phyloP scores from a whole-genome alignment of 2,113 vertebrate genomes.

The Dasypus novemcinctus region DNA sequence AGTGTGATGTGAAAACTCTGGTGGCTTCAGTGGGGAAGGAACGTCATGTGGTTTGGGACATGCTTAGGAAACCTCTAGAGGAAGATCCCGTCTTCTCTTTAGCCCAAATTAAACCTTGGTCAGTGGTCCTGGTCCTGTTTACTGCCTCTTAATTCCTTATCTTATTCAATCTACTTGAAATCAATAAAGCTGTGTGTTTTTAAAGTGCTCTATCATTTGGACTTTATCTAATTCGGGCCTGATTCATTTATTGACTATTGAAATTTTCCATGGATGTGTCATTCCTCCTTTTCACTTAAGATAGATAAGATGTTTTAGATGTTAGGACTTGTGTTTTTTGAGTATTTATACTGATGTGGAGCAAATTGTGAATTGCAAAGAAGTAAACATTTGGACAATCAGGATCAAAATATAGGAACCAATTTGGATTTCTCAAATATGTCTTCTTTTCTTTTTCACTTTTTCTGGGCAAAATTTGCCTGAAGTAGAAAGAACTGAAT shows the following conservation, averaged over 20 bases:
- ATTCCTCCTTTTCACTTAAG: not conserved
- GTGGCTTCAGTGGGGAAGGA: not conserved
- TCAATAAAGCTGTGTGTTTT: not conserved
- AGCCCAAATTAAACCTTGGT: not conserved
- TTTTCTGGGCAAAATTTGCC: slow-evolving; percentile 46
- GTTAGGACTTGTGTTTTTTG: not conserved
- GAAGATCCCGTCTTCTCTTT: not conserved
- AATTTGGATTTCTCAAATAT: slow-evolving; percentile 47
- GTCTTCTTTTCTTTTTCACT: slow-evolving; percentile 35
- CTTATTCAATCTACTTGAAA: not conserved
- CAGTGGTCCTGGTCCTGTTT: not conserved
- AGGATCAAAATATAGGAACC: slow-evolving; percentile 57
- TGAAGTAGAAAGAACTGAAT: slow-evolving; percentile 66
- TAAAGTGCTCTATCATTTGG: not conserved
- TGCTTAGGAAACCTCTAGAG: not conserved
- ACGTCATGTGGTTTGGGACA: not conserved
- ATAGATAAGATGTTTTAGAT: not conserved
- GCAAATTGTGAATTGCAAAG: slow-evolving; percentile 45
- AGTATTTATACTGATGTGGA: slow-evolving; percentile 61
- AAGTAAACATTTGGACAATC: slow-evolving; percentile 68
- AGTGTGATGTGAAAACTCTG: not conserved
- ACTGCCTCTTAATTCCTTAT: not conserved
- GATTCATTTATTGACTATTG: too few relatives aligned
- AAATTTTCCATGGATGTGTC: not conserved
- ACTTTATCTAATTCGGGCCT: not conserved